These are phyloP conservation scores for Crioceris asparagi DNA, from an alignment of 2,888 invertebrate species.

Conservation along the genomic window DNA sequence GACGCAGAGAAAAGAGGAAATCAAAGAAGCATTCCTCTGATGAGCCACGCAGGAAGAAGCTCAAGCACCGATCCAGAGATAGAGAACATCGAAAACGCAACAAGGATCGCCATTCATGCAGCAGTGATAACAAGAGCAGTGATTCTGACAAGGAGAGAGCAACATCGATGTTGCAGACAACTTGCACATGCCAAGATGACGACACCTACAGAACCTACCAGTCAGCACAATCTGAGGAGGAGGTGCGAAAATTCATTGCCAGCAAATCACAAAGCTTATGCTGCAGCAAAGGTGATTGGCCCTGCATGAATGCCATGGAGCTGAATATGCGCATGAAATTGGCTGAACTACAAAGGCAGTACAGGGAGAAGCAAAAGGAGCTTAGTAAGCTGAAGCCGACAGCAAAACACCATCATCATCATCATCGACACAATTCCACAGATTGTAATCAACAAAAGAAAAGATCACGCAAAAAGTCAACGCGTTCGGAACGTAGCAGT, in stretches of 20 bases:
- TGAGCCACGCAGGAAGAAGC: constrained; percentile 36
- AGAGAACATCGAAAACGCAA: constrained; percentile 23
- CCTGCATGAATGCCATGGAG: constrained; percentile 61
- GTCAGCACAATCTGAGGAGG: constrained; percentile 38
- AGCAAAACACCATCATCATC: too few species aligned
- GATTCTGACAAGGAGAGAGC: constrained; percentile 16
- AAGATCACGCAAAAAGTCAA: constrained; percentile 39
- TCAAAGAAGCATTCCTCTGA: constrained; percentile 30
- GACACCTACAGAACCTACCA: constrained; percentile 30
- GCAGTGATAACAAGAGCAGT: constrained; percentile 11
- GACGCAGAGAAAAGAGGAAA: constrained; percentile 41
- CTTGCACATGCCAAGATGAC: constrained; percentile 25
- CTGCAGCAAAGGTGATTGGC: constrained; percentile 33
- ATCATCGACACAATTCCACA: too few species aligned
- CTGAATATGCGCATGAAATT: constrained; percentile 71
- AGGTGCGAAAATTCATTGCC: constrained; percentile 32
- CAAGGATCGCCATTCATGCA: constrained; percentile 15
- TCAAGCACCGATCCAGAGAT: constrained; percentile 25
- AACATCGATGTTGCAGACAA: constrained; percentile 17
- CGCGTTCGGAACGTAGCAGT: constrained; percentile 16
- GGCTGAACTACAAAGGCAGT: constrained; percentile 70
- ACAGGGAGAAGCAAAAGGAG: constrained; percentile 74
- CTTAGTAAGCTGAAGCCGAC: constrained; percentile 59
- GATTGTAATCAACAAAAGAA: too few species aligned
- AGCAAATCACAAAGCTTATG: constrained; percentile 29